phyloP scores from a whole-genome alignment of 1,140 invertebrate genomes.

The Panagrolaimus sp. region DNA sequence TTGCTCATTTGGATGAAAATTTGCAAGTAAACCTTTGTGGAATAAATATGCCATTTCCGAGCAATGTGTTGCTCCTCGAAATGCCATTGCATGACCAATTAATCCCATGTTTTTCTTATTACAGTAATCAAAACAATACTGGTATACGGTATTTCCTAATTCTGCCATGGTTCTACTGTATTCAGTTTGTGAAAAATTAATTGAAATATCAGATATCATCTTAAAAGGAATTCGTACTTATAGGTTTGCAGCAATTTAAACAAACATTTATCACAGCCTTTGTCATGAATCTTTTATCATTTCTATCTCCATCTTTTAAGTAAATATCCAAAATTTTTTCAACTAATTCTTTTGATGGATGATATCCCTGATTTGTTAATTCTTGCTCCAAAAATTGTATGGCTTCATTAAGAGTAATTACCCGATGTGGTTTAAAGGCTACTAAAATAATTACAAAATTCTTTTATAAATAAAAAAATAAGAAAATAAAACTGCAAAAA shows the following conservation, averaged over 20 bases:
- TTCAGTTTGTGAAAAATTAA: neutral
- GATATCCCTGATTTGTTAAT: neutral
- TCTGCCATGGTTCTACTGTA: constrained; percentile 9
- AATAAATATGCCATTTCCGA: constrained; percentile 23
- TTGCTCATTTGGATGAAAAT: constrained; percentile 26
- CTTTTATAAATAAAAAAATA: too few relatives aligned
- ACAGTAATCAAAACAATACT: constrained; percentile 26
- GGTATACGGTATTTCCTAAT: constrained; percentile 21
- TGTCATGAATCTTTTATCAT: constrained; percentile 1
- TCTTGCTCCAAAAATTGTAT: neutral
- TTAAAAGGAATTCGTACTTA: constrained; percentile 17
- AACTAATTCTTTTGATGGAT: neutral
- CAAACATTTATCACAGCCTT: neutral
- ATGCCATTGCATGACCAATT: constrained; percentile 16
- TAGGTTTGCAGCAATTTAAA: neutral
- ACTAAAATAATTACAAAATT: constrained; percentile 1
- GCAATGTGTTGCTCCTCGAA: constrained; percentile 25
- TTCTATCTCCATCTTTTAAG: neutral
- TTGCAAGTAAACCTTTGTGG: constrained; percentile 17
- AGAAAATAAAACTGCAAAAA: too few relatives aligned
- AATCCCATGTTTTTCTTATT: constrained; percentile 19
- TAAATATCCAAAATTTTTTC: neutral
- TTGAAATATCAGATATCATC: constrained; percentile 21
- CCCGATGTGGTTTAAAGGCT: neutral
- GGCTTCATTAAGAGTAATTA: neutral